Evolutionary conservation across 2,113 vertebrate genomes (phyloP).

Genomic region (Rostratula benghalensis): DNA sequence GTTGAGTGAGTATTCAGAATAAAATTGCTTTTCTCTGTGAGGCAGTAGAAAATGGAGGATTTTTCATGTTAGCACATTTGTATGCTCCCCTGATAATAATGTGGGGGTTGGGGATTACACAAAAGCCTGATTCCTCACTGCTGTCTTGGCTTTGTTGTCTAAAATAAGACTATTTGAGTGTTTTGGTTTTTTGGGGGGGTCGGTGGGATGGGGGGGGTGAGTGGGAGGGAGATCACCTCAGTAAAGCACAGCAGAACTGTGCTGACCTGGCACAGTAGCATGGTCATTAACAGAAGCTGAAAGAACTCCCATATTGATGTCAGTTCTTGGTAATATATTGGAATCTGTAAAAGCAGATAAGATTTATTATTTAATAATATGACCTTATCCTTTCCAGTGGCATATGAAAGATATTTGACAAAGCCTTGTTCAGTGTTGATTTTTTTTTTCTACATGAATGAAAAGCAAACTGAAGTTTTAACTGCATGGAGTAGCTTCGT

Average conservation of each 20-base stretch:
- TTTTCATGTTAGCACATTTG: slow-evolving; percentile 13
- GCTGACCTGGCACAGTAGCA: neutral
- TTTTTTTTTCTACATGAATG: neutral
- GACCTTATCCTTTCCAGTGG: slow-evolving; percentile 2
- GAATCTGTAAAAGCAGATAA: slow-evolving; percentile 13
- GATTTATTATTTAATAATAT: slow-evolving; percentile 40
- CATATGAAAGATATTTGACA: slow-evolving; percentile 37
- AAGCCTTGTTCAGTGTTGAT: slow-evolving; percentile 24
- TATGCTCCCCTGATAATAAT: neutral
- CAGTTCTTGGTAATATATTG: neutral
- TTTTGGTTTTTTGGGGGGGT: neutral
- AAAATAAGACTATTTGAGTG: neutral
- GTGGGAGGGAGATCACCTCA: neutral
- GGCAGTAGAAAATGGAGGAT: slow-evolving; percentile 20
- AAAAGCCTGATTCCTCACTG: neutral
- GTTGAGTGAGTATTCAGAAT: slow-evolving; percentile 20
- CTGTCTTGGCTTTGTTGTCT: neutral
- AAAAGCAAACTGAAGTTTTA: slow-evolving; percentile 25
- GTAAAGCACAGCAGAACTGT: neutral
- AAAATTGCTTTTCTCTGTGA: slow-evolving; percentile 48
- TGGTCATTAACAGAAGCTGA: slow-evolving; percentile 8
- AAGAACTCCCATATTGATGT: slow-evolving; percentile 22
- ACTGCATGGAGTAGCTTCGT: neutral
- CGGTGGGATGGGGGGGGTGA: too few relatives aligned
- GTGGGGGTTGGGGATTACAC: neutral